These are phyloP conservation scores for Pyrgilauda ruficollis DNA, from an alignment of 2,113 vertebrate genomes.

Conservation along the genomic window DNA sequence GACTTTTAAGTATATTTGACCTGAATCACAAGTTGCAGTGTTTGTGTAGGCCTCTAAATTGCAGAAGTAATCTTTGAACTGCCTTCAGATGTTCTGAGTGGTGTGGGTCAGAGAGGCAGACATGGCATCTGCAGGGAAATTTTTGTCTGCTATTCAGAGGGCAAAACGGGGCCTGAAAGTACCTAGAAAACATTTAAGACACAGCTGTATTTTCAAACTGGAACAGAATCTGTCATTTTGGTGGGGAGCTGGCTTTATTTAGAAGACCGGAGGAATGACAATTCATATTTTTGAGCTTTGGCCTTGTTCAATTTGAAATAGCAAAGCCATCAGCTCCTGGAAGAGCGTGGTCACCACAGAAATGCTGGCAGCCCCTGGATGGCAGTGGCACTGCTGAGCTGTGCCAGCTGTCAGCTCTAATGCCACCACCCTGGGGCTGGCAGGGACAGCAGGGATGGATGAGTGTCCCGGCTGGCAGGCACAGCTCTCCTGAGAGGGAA, in stretches of 20 bases:
- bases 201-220: not conserved
- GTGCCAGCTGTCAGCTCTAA: not conserved
- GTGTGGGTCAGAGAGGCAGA: not conserved
- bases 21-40: not conserved
- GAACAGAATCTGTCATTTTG: not conserved
- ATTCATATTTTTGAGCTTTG: not conserved
- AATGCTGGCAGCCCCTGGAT: not conserved
- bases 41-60: not conserved
- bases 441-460: not conserved
- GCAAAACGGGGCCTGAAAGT: not conserved
- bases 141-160: not conserved
- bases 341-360: not conserved
- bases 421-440: not conserved
- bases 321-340: not conserved
- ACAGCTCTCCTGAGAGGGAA: not conserved
- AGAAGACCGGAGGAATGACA: not conserved
- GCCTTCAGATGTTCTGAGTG: not conserved
- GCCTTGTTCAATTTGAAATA: not conserved
- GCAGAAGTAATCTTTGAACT: not conserved
- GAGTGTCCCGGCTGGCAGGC: not conserved
- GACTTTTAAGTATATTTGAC: not conserved
- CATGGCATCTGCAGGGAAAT: not conserved
- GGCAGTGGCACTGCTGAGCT: not conserved
- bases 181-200: not conserved
- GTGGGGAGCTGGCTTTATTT: not conserved